These are phyloP conservation scores for Troides oblongomaculatus DNA, from an alignment of 2,888 invertebrate species.

Conservation along the genomic window DNA sequence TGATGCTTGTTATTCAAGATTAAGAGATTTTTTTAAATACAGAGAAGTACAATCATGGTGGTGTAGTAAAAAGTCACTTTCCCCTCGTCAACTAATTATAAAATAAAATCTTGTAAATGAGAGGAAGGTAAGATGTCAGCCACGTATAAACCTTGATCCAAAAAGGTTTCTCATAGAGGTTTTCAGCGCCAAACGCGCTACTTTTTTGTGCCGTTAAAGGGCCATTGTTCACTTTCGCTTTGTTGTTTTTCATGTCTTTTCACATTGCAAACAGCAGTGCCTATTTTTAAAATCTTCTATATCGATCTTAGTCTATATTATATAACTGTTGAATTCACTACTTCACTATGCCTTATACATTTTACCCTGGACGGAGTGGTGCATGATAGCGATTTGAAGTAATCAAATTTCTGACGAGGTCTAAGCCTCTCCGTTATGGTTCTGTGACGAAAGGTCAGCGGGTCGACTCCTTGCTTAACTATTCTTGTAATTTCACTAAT, in stretches of 20 bases:
- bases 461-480: too few relatives aligned
- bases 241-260: constrained; percentile 8
- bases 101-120: not conserved
- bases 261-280: not conserved
- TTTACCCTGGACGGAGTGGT: too few relatives aligned
- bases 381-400: too few relatives aligned
- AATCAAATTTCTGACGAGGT: too few relatives aligned
- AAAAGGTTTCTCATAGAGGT: constrained; percentile 1
- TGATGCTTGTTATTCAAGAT: too few relatives aligned
- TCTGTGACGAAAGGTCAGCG: too few relatives aligned
- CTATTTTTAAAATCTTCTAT: not conserved
- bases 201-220: constrained; percentile 14
- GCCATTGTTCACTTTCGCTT: constrained; percentile 18
- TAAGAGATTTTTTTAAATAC: too few relatives aligned
- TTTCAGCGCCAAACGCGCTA: constrained; percentile 2
- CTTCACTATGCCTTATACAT: not conserved
- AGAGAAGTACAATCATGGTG: too few relatives aligned
- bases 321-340: not conserved
- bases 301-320: not conserved
- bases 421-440: too few relatives aligned
- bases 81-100: too few relatives aligned
- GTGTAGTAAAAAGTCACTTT: too few relatives aligned
- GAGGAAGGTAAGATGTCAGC: not conserved
- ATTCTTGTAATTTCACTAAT: too few relatives aligned
- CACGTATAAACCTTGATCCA: not conserved